These are phyloP conservation scores for Eidolon helvum DNA, from an alignment of 2,113 vertebrate species.

Conservation along the genomic window DNA sequence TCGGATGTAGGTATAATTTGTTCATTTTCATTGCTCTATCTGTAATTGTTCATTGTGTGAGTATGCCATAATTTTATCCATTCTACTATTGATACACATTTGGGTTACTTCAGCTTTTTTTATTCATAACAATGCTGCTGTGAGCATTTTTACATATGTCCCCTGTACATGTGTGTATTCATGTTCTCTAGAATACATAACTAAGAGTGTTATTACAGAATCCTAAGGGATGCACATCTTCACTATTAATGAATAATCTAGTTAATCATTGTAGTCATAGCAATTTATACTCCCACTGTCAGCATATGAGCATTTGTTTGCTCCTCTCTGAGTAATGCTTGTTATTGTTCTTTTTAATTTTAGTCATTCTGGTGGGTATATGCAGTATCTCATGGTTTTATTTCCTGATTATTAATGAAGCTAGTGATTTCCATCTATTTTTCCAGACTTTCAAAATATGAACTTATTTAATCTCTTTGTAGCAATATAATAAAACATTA, in stretches of 20 bases:
- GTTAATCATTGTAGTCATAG: neutral
- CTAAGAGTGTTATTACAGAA: neutral
- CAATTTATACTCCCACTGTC: rapidly evolving
- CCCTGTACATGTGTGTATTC: neutral
- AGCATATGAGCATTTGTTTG: neutral
- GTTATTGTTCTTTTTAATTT: neutral
- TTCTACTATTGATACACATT: neutral
- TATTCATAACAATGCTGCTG: neutral
- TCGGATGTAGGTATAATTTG: neutral
- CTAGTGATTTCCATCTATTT: neutral
- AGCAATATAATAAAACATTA: slow-evolving; percentile 33
- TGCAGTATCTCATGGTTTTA: neutral
- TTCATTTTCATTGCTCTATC: neutral
- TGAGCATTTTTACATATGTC: neutral
- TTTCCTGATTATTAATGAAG: neutral
- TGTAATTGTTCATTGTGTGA: neutral
- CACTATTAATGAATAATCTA: neutral
- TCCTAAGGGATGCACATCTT: neutral
- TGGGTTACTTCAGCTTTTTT: neutral
- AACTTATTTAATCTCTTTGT: slow-evolving; percentile 4
- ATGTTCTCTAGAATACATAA: neutral
- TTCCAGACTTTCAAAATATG: neutral
- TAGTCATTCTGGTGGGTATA: neutral
- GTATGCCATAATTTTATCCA: neutral
- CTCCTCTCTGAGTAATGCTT: neutral